Percentiles rank a stretch among this genome's conserved stretches.
These are phyloP conservation scores for Tetragonisca angustula DNA, from an alignment of 2,888 invertebrate genomes.

Conservation along the genomic window DNA sequence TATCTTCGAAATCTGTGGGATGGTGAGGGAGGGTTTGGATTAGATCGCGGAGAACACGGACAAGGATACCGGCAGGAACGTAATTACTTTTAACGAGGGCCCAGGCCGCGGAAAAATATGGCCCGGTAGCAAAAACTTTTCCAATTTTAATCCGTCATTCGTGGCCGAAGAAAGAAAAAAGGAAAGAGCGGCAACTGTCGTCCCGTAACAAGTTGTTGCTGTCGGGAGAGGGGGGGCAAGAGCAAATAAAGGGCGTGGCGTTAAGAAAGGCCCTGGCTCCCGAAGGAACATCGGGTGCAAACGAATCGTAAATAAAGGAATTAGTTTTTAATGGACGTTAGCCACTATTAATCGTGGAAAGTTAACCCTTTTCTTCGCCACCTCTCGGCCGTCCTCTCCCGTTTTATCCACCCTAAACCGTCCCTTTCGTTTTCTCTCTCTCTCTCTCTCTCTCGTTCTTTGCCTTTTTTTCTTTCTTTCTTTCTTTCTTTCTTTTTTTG, in stretches of 20 bases:
- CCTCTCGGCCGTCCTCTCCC: slow-evolving; percentile 1
- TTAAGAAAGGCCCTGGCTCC: slow-evolving; percentile 45
- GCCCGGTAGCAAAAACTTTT: slow-evolving; percentile 75
- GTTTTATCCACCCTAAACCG: slow-evolving; percentile 12
- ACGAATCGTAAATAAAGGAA: slow-evolving; percentile 77
- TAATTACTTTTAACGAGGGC: slow-evolving; percentile 73
- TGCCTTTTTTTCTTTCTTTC: background rate
- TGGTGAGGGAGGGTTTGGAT: background rate
- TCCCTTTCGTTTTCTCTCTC: slow-evolving; percentile 6
- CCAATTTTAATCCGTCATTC: slow-evolving; percentile 79
- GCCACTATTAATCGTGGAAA: slow-evolving; percentile 78
- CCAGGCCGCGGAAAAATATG: slow-evolving; percentile 70
- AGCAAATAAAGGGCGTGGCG: slow-evolving; percentile 72
- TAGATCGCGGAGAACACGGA: slow-evolving; percentile 38
- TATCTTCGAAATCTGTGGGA: slow-evolving; percentile 32
- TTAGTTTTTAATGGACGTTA: slow-evolving; percentile 79
- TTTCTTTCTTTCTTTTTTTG: slow-evolving; percentile 33
- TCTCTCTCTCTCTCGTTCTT: slow-evolving; percentile 24
- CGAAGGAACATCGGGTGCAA: slow-evolving; percentile 64
- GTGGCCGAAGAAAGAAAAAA: slow-evolving; percentile 56
- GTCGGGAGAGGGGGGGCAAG: slow-evolving; percentile 46
- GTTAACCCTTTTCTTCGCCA: slow-evolving; percentile 71
- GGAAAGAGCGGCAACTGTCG: slow-evolving; percentile 72
- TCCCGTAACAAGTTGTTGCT: slow-evolving; percentile 74
- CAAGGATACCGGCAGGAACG: slow-evolving; percentile 60